Conservation (phyloP, 2,888 invertebrate genomes). For the Anticlea derivata region DNA sequence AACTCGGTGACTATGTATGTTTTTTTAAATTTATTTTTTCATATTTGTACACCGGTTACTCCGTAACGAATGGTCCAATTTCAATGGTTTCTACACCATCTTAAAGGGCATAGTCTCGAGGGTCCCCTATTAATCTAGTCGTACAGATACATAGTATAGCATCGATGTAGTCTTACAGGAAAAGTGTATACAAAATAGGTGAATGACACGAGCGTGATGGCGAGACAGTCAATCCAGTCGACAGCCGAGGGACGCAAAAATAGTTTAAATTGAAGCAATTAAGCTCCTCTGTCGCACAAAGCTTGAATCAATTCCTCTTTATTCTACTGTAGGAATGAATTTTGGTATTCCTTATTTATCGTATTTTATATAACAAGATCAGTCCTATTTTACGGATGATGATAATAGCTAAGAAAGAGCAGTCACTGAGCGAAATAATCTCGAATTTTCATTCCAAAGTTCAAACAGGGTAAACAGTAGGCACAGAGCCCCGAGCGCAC, state of each 20-base stretch:
- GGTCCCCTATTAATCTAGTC: too few species aligned
- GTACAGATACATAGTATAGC: too few species aligned
- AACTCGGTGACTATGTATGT: too few species aligned
- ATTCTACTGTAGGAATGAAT: slow-evolving; percentile 5
- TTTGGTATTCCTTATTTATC: neutral
- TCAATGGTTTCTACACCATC: too few species aligned
- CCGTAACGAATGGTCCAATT: too few species aligned
- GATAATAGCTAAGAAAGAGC: slow-evolving; percentile 1
- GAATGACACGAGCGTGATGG: slow-evolving; percentile 44
- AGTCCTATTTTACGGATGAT: too few species aligned
- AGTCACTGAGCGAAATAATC: slow-evolving; percentile 22
- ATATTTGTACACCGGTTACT: too few species aligned
- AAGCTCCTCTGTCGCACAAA: slow-evolving; percentile 5
- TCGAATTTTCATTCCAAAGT: slow-evolving; percentile 36
- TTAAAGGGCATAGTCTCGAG: too few species aligned
- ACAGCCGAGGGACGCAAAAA: slow-evolving; percentile 42
- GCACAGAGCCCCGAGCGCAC: slow-evolving; percentile 33
- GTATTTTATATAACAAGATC: neutral
- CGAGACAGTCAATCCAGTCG: slow-evolving; percentile 38
- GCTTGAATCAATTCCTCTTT: slow-evolving; percentile 4
- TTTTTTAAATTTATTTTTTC: too few species aligned
- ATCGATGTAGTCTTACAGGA: slow-evolving; percentile 29
- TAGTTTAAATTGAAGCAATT: slow-evolving; percentile 43
- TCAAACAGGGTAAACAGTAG: slow-evolving; percentile 39
- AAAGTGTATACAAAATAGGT: slow-evolving; percentile 37